Conservation (phyloP, 1,140 invertebrate genomes). For the Cotesia chilonis region DNA sequence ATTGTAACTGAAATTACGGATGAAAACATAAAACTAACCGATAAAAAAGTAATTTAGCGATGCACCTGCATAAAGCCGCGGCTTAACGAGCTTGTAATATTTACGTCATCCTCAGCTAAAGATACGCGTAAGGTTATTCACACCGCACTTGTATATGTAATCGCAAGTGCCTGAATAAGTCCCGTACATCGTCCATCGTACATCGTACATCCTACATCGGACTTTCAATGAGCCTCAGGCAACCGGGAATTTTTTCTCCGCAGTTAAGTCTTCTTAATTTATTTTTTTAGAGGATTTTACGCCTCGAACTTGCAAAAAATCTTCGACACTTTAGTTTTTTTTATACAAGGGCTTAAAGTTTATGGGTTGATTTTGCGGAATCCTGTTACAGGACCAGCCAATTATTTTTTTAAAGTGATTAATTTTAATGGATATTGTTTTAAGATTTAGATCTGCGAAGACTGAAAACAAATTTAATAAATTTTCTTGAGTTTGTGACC, state of each 20-base stretch:
- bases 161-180: conserved; percentile 16
- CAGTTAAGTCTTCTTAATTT: not conserved
- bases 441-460: too few relatives aligned
- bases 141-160: conserved; percentile 30
- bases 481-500: too few relatives aligned
- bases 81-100: conserved; percentile 39
- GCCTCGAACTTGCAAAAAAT: too few relatives aligned
- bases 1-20: too few relatives aligned
- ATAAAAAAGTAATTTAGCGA: not conserved
- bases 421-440: too few relatives aligned
- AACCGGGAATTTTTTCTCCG: conserved; percentile 7
- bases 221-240: conserved; percentile 30
- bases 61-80: conserved; percentile 25
- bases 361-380: too few relatives aligned
- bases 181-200: not conserved
- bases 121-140: conserved; percentile 38
- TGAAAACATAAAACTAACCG: too few relatives aligned
- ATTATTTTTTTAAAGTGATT: too few relatives aligned
- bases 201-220: not conserved
- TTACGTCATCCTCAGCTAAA: conserved; percentile 34
- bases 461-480: too few relatives aligned
- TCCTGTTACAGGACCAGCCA: too few relatives aligned
- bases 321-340: too few relatives aligned
- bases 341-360: too few relatives aligned
- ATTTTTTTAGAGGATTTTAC: not conserved